Base-by-base conservation (phyloP, 23 tunicate species). In the Ciona savignyi region DNA sequence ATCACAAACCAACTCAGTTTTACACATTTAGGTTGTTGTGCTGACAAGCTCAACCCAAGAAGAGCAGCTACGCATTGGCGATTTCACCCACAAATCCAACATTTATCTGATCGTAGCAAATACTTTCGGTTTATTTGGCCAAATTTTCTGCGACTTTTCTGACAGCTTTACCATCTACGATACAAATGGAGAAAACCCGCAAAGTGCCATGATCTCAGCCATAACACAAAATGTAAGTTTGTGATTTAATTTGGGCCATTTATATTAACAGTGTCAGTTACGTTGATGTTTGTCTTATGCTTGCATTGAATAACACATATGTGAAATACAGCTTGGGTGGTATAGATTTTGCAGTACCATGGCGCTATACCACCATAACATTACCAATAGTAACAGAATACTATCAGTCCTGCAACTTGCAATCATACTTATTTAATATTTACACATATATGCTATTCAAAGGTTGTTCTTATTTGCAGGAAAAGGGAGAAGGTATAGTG, bases 131-230 rank as follows among this genome's bases (percentile, higher is more conserved):
- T 81, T 89, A 23, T 85, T 82, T 68, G 96, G 87, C 15, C 85
- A 85, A 71, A 77, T 95, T 15, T 95, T 95, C 69, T 95, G 99
- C 51, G 99, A 88, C 65, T 95, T 95, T 75, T 95, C 96, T 9
- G 65, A 76, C 27, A 68, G 76, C n/a, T 88, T 88, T 48, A 78
- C 75, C 4, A 87, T 95, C 60, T 71, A 34, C 77, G 99, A 89
- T 51, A 84, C 74, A 4, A 90, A 95, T 56, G 96, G 96, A 3
- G 87, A 85, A 76, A 86, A 80, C 34, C 93, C 87, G 2, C 80
- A 71, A 20, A 76, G 85, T 35, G 93, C 83, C 20, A 85, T 95
- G 93, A 25, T 89, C 4, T 95, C 96, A 24, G 90, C 89, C 2
- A 83, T 89, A 49, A 90, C 95, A 1, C 65, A 71, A 34, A 90